A percentile compares a stretch with the other conserved stretches of the same genome.
These are phyloP conservation scores for Mastomys natalensis DNA, from an alignment of 2,113 vertebrate species.

Conservation along the genomic window DNA sequence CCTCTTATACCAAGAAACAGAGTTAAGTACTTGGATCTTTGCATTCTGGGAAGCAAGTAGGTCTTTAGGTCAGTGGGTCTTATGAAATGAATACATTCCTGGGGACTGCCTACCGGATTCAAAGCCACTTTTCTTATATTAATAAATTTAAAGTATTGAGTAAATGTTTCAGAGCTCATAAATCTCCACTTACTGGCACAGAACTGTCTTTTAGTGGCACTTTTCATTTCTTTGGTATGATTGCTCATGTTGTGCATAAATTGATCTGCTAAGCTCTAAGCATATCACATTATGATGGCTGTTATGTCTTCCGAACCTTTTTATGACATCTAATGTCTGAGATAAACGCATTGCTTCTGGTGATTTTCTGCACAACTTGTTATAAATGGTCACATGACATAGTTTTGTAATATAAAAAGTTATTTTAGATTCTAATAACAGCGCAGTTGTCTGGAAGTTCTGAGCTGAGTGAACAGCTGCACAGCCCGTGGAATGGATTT, in stretches of 20 bases:
- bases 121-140: constrained; percentile 31
- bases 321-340: neutral
- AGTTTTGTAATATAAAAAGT: neutral
- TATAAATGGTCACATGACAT: neutral
- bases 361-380: neutral
- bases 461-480: neutral
- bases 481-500: neutral
- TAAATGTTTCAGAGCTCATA: constrained; percentile 7
- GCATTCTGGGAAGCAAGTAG: neutral
- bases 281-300: neutral
- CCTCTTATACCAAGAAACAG: neutral
- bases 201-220: constrained; percentile 40
- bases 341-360: neutral
- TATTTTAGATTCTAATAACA: constrained; percentile 36
- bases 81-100: neutral
- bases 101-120: neutral
- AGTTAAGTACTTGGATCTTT: neutral
- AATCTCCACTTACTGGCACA: neutral
- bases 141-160: constrained; percentile 44
- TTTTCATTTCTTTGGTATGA: constrained; percentile 49
- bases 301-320: neutral
- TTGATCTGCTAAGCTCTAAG: neutral
- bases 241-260: constrained; percentile 13
- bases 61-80: neutral
- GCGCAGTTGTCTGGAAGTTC: neutral